Conservation (phyloP, 2,888 invertebrate species). For the Corbicula japonica region DNA sequence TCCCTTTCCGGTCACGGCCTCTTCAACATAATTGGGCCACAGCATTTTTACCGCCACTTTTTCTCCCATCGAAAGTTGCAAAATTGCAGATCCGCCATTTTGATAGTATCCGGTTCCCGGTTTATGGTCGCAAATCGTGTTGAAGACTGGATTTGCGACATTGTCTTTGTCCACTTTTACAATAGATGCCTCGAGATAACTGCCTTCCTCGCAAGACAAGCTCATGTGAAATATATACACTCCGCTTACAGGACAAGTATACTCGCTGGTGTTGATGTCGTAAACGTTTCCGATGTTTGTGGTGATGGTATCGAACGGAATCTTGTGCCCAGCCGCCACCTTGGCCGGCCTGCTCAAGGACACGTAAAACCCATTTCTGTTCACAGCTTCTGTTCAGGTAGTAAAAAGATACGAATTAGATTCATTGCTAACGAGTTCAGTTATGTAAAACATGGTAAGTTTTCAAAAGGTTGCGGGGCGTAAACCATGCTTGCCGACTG, state of each 20-base stretch:
- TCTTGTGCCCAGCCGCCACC: not conserved
- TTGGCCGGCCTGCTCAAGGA: not conserved
- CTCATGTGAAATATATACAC: constrained; percentile 32
- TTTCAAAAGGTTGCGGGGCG: too few relatives aligned
- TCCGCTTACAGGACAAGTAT: constrained; percentile 13
- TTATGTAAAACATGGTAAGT: not conserved
- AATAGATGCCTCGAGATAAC: constrained; percentile 16
- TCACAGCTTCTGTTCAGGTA: not conserved
- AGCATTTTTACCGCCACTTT: constrained; percentile 15
- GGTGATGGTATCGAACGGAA: constrained; percentile 11
- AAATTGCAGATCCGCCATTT: constrained; percentile 29
- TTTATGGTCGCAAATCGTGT: constrained; percentile 23
- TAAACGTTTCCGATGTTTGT: constrained; percentile 21
- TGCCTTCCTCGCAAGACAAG: constrained; percentile 6
- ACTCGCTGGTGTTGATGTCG: not conserved
- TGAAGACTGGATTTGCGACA: not conserved
- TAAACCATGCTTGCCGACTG: too few relatives aligned
- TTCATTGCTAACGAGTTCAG: not conserved
- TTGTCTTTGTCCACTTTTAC: not conserved
- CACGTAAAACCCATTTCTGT: constrained; percentile 15
- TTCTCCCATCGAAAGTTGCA: constrained; percentile 12
- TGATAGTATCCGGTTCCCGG: constrained; percentile 10
- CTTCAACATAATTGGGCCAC: not conserved
- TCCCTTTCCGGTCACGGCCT: constrained; percentile 1
- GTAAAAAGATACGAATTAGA: not conserved